Evolutionary conservation across 2,888 invertebrate species (phyloP), one percentile per base, ranked within the genome.

Genomic region (Cotesia congregata): DNA sequence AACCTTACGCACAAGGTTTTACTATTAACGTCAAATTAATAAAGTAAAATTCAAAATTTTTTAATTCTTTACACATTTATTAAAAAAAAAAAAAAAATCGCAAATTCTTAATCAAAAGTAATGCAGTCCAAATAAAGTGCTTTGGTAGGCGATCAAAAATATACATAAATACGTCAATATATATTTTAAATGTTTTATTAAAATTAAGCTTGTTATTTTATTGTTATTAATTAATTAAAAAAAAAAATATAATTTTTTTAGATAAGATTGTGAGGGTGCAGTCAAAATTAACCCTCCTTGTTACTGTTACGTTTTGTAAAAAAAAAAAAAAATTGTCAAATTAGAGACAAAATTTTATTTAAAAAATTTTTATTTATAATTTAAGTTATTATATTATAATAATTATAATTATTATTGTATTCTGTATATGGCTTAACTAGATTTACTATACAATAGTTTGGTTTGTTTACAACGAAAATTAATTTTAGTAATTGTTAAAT

Each of bases 391-490:
- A 20, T 50, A 70, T 6, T 61, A 71, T 12, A n/a, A 59, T 61
- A 9, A 71, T 79, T 78, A 80, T 79, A 72, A 75, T 17, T 77
- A 82, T 20, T 69, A 72, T 70, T 83, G 81, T 80, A 81, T 81
- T 82, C 80, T 84, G 84, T 85, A 85, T 80, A 84, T 83, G 82
- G 82, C 83, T 85, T 84, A 82, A 83, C 82, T 82, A 81, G 79
- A 77, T 82, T 80, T 84, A 20, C 12, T 83, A 50, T 50, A 12
- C 82, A 82, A 83, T 82, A 82, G 82, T 81, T 85, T 83, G 83
- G 82, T 85, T 85, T 85, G 83, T 84, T 84, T 79, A 81, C 81
- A 81, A 41, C 62, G 72, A 72, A 75, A 67, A 62, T 67, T 71
- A 73, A 75, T 67, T 80, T 82, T 81, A 80, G 75, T 76, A 80